Percentiles rank a stretch among this genome's conserved stretches.
phyloP scores from a whole-genome alignment of 2,113 vertebrate species.

The Acanthisitta chloris region DNA sequence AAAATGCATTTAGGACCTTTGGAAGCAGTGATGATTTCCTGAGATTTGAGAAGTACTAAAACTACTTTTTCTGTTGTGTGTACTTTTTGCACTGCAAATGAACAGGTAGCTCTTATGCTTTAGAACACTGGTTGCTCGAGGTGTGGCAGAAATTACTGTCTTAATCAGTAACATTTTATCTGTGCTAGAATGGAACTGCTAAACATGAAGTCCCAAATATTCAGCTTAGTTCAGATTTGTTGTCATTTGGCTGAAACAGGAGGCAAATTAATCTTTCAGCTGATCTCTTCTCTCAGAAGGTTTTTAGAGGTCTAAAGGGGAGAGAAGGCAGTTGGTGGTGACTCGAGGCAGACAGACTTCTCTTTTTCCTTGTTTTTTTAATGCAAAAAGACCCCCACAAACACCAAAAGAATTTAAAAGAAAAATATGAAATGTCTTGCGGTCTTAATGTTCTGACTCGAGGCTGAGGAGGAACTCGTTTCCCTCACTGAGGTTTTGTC shows the following conservation, averaged over 20 bases:
- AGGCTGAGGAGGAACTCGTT: background rate
- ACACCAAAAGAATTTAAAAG: background rate
- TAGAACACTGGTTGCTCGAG: background rate
- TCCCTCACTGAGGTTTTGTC: background rate
- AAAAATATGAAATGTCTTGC: background rate
- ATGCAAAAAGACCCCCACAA: background rate
- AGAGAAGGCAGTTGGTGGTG: accelerated
- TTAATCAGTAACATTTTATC: background rate
- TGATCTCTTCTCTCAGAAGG: background rate
- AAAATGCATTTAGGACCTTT: background rate
- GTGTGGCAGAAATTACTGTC: background rate
- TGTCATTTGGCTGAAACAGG: background rate
- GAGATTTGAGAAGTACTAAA: background rate
- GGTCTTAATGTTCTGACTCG: background rate
- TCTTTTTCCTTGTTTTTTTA: background rate
- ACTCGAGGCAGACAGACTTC: background rate
- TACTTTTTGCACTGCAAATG: background rate
- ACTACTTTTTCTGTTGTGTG: background rate
- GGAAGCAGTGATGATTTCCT: background rate
- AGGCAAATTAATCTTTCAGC: background rate
- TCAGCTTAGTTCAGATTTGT: background rate
- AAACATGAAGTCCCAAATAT: background rate
- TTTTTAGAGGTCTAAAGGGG: background rate
- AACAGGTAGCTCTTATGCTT: background rate
- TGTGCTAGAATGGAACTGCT: background rate